A percentile compares a stretch with the other conserved stretches of the same genome.
These are phyloP conservation scores for Nymphalis urticae DNA, from an alignment of 2,888 invertebrate genomes.

Conservation along the genomic window DNA sequence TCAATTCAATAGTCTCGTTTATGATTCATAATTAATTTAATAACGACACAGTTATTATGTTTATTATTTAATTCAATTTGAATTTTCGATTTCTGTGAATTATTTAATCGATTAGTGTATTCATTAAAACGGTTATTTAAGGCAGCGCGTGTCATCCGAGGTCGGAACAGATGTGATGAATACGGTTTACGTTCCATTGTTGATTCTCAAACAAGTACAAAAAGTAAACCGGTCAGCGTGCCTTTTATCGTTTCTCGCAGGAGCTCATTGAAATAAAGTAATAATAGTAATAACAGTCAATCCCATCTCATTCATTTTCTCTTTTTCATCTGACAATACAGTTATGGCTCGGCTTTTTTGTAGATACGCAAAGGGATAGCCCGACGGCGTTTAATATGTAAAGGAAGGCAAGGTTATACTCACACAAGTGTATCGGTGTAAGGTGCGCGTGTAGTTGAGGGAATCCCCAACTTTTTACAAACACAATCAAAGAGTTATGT, in stretches of 20 bases:
- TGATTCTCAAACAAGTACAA: slow-evolving; percentile 71
- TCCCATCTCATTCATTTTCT: slow-evolving; percentile 75
- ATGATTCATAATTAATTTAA: slow-evolving; percentile 4
- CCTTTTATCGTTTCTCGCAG: slow-evolving; percentile 74
- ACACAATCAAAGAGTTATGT: slow-evolving; percentile 82
- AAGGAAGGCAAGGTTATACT: slow-evolving; percentile 80
- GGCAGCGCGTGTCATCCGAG: slow-evolving; percentile 59
- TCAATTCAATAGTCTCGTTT: slow-evolving; percentile 13
- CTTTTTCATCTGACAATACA: slow-evolving; percentile 75
- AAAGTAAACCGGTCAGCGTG: slow-evolving; percentile 78
- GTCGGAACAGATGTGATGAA: slow-evolving; percentile 70
- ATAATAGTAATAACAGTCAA: slow-evolving; percentile 79
- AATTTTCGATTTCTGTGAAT: background rate
- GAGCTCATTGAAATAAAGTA: slow-evolving; percentile 73
- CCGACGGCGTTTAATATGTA: slow-evolving; percentile 81
- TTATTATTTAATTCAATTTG: background rate
- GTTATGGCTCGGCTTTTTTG: slow-evolving; percentile 73
- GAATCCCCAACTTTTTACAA: slow-evolving; percentile 82
- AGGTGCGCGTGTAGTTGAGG: slow-evolving; percentile 78
- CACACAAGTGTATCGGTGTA: slow-evolving; percentile 71
- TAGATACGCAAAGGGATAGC: slow-evolving; percentile 80
- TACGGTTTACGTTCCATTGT: slow-evolving; percentile 78
- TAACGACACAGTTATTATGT: background rate
- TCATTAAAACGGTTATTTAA: slow-evolving; percentile 6
- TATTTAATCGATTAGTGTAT: background rate